phyloP scores from a whole-genome alignment of 2,888 invertebrate genomes.

The Orthosia incerta region DNA sequence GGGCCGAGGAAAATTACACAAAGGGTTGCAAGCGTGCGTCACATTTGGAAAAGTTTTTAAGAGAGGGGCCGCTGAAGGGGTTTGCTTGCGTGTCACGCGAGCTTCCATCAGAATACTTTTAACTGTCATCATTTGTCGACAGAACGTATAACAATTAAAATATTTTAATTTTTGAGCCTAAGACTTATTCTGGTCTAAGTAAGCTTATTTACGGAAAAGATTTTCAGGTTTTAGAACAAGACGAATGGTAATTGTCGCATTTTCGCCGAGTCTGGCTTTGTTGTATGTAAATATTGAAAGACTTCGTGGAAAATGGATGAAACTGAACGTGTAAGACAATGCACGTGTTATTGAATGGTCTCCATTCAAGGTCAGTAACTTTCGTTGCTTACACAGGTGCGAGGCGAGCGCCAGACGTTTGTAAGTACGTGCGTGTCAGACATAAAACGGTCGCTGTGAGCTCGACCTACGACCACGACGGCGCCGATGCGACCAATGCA shows the following conservation, averaged over 20 bases:
- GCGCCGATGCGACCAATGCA: neutral
- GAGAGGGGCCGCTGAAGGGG: conserved; percentile 80
- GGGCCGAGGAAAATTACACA: conserved; percentile 80
- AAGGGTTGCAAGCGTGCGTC: conserved; percentile 85
- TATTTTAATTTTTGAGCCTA: conserved; percentile 46
- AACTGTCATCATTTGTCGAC: conserved; percentile 79
- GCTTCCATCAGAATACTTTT: conserved; percentile 82
- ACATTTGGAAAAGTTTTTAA: conserved; percentile 88
- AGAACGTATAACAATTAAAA: conserved; percentile 68
- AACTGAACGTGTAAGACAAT: conserved; percentile 49
- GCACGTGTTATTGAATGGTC: conserved; percentile 57
- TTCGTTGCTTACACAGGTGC: conserved; percentile 77
- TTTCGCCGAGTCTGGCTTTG: neutral
- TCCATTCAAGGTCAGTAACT: conserved; percentile 73
- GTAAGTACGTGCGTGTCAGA: conserved; percentile 50
- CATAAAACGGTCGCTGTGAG: conserved; percentile 55
- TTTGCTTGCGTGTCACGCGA: conserved; percentile 80
- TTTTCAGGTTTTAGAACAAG: conserved; percentile 10
- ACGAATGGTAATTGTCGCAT: conserved; percentile 10
- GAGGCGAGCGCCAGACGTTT: conserved; percentile 62
- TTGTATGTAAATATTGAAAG: conserved; percentile 43
- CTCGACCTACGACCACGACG: conserved; percentile 43
- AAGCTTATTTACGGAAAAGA: conserved; percentile 6
- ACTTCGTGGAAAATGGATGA: conserved; percentile 30
- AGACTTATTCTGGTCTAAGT: neutral